Evolutionary conservation across 2,113 vertebrate genomes (phyloP).

Genomic region (Halichoerus grypus): DNA sequence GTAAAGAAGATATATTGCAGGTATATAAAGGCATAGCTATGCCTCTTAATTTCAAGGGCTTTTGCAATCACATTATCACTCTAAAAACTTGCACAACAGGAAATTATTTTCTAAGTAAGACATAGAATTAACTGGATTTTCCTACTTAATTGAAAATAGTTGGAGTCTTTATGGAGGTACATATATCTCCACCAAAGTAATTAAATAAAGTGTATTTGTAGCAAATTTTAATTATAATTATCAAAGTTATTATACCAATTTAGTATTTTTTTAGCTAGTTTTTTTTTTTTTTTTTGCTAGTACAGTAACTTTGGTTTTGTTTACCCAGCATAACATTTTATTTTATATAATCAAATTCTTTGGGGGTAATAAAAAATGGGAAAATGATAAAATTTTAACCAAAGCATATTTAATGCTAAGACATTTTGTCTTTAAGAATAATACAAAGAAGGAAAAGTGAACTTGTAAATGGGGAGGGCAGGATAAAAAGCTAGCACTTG

Average conservation of each 20-base stretch:
- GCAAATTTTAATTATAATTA: slow-evolving; percentile 26
- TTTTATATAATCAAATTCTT: not conserved
- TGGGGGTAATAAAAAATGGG: not conserved
- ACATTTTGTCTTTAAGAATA: not conserved
- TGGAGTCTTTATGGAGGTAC: not conserved
- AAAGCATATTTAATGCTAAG: not conserved
- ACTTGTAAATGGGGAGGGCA: not conserved
- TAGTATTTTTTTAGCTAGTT: not conserved
- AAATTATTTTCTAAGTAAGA: not conserved
- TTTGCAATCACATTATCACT: not conserved
- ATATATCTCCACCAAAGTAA: not conserved
- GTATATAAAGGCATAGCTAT: not conserved
- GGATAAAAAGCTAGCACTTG: not conserved
- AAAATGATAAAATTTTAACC: slow-evolving; percentile 6
- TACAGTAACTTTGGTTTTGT: not conserved
- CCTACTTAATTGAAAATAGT: slow-evolving; percentile 14
- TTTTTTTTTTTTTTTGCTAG: not conserved
- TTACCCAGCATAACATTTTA: not conserved
- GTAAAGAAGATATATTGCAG: not conserved
- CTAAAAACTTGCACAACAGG: not conserved
- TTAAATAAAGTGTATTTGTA: not conserved
- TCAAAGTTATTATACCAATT: not conserved
- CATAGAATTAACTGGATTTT: not conserved
- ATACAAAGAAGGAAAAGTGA: not conserved
- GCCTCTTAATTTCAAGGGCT: not conserved